Base-by-base conservation (phyloP, 2,113 vertebrate genomes). In the Callaeas wilsoni region DNA sequence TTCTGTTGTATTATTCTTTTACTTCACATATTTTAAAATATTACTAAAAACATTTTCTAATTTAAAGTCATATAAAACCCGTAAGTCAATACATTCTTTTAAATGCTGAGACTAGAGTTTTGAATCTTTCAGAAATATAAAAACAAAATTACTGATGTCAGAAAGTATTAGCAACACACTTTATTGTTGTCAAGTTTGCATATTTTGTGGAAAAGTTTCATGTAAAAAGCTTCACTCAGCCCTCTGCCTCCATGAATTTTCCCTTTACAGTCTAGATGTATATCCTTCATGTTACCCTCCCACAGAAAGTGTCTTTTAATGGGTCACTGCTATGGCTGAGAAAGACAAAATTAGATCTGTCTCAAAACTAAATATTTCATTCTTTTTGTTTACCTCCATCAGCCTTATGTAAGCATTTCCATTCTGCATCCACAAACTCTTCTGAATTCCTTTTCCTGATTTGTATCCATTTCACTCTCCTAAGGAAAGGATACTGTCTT, bases 251-350 rank as follows among this genome's bases (percentile, higher is more conserved):
- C 52, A 35, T 32, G 56, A 57, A 46, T 74, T 87, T 91, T 74
- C 59, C n/a, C 15, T 23, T 74, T 87, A 26, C 55, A 67, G 27
- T 13, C n/a, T 89, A 84, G n/a, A 70, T 22, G 13, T 35, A 15
- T 59, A 87, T 27, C 26, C 50, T 84, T 52, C 67, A 6, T 11
- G 29, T 14, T 49, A 52, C 27, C 32, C 18, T 91, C 69, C 74
- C 68, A 84, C 55, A 73, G 44, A 89, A 82, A 67, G 25, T 35
- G 14, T 16, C 74, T 87, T 39, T 64, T 94, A 73, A 94, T 17
- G 27, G 77, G 74, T 89, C 77, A 71, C 3, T 1, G 9, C 46
- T 57, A 41, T 2, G 7, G 15, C 56, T 75, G 10, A 60, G 44
- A 81, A 84, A 49, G 65, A 71, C 37, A 79, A 76, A 94, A 91